Percentiles rank a stretch among this genome's conserved stretches.
Conservation (phyloP, 64 coral and sea anemone species). For the Actinia equina region DNA sequence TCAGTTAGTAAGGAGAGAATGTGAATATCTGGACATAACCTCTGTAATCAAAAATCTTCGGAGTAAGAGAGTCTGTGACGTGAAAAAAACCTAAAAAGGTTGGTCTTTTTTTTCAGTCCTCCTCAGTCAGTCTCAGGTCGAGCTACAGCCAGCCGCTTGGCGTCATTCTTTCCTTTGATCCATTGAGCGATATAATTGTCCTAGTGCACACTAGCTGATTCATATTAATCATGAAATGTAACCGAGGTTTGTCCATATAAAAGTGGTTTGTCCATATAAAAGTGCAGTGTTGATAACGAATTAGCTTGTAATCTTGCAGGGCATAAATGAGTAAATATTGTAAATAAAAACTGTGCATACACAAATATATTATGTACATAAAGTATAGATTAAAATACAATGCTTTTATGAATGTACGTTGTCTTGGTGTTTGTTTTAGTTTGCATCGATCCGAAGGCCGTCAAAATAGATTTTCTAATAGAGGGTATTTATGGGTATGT, state of each 20-base stretch:
- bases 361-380: conserved; percentile 11
- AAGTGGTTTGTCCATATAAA: background rate
- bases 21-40: background rate
- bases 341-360: conserved; percentile 6
- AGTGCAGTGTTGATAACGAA: background rate
- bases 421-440: background rate
- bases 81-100: too few relatives aligned
- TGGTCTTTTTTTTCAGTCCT: too few relatives aligned
- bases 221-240: too few relatives aligned
- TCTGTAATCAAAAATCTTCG: background rate
- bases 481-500: background rate
- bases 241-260: background rate
- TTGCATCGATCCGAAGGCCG: background rate
- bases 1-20: background rate
- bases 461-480: background rate
- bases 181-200: too few relatives aligned
- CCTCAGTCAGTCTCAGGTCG: too few relatives aligned
- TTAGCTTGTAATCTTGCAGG: background rate
- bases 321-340: conserved; percentile 11
- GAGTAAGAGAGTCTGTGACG: background rate
- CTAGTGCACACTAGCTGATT: too few relatives aligned
- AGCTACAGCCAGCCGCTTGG: too few relatives aligned
- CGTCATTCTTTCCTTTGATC: too few relatives aligned
- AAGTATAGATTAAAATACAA: background rate
- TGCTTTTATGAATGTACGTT: background rate